Conservation (phyloP, 2,888 invertebrate species). For the Drosophila atroscutellata region DNA sequence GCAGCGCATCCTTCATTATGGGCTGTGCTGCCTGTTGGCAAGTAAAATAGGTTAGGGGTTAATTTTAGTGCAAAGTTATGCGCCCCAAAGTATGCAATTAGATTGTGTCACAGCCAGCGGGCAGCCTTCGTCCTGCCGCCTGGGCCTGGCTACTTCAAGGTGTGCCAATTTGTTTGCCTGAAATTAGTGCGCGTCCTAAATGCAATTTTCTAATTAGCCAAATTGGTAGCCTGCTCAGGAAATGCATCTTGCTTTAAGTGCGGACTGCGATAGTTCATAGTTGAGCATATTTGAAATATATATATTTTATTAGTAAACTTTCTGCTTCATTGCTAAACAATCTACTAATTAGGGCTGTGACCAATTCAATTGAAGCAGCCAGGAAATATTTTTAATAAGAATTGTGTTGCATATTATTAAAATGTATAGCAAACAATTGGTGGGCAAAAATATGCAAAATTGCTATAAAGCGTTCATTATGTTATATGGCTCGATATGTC, state of each 20-base stretch:
- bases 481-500: conserved; percentile 77
- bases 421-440: conserved; percentile 24
- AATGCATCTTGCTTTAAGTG: neutral
- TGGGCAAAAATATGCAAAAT: conserved; percentile 65
- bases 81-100: conserved; percentile 79
- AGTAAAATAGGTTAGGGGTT: conserved; percentile 79
- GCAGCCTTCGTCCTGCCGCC: conserved; percentile 23
- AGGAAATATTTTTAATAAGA: conserved; percentile 32
- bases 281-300: neutral
- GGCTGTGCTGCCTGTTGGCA: conserved; percentile 43
- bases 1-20: conserved; percentile 71
- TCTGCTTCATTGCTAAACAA: neutral
- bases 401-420: conserved; percentile 46
- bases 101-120: conserved; percentile 69
- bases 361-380: conserved; percentile 7
- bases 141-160: conserved; percentile 7
- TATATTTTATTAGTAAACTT: neutral
- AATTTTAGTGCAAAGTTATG: conserved; percentile 82
- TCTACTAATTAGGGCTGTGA: conserved; percentile 16
- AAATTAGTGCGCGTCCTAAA: conserved; percentile 70
- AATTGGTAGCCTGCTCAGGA: conserved; percentile 34
- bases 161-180: conserved; percentile 69
- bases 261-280: neutral
- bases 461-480: conserved; percentile 73
- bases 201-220: conserved; percentile 77